Evolutionary conservation across 2,113 vertebrate species (phyloP).

Genomic region (Corythornis madagascariensis): DNA sequence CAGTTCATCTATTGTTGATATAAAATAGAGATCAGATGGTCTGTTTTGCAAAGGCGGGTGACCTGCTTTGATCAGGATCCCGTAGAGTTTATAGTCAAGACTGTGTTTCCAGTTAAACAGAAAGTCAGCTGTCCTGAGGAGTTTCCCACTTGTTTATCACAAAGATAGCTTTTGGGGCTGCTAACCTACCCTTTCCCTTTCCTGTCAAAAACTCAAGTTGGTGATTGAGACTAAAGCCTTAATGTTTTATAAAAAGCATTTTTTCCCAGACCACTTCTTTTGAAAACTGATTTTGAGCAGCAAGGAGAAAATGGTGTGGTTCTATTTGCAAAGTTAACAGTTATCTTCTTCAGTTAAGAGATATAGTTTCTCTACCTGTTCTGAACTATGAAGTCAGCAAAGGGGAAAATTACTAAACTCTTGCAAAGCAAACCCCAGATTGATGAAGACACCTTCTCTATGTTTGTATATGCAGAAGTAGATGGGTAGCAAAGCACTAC

Average conservation of each 20-base stretch:
- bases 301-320: neutral
- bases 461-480: neutral
- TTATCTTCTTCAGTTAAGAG: neutral
- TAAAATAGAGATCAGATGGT: slow-evolving; percentile 47
- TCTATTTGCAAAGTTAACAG: neutral
- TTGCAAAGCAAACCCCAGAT: neutral
- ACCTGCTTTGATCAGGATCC: slow-evolving; percentile 55
- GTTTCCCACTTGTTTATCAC: slow-evolving; percentile 34
- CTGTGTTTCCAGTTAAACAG: slow-evolving; percentile 29
- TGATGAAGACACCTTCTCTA: neutral
- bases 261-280: neutral
- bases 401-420: neutral
- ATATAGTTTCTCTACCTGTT: neutral
- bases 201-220: neutral
- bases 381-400: neutral
- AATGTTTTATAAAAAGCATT: neutral
- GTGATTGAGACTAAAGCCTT: neutral
- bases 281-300: neutral
- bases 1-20: slow-evolving; percentile 16
- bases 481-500: neutral
- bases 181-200: neutral
- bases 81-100: neutral
- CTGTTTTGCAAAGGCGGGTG: neutral
- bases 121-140: neutral
- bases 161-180: neutral